Evolutionary conservation across 2,888 invertebrate genomes (phyloP).

Genomic region (Diarsia brunnea): DNA sequence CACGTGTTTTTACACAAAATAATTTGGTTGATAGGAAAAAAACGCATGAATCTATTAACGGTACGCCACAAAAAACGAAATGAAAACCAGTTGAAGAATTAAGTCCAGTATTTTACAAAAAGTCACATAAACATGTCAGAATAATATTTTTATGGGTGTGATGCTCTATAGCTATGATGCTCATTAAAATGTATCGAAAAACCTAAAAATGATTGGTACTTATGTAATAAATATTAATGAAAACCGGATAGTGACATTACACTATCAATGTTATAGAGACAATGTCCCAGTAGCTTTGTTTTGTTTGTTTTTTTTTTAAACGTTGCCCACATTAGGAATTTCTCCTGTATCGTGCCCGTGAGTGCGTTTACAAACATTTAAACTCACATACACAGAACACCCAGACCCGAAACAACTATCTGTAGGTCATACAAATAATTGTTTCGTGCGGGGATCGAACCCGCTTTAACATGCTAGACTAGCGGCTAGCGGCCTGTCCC

Average conservation of each 20-base stretch:
- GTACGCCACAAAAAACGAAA: neutral
- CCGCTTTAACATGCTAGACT: too few relatives aligned
- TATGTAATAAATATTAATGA: neutral
- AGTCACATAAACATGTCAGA: neutral
- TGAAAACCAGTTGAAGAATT: conserved; percentile 8
- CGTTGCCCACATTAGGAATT: too few relatives aligned
- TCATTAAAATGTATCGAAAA: neutral
- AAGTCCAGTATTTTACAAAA: neutral
- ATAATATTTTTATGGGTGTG: neutral
- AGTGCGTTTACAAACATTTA: too few relatives aligned
- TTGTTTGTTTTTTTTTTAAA: too few relatives aligned
- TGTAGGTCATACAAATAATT: too few relatives aligned
- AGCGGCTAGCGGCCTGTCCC: too few relatives aligned
- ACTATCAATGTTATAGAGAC: neutral
- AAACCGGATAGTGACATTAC: neutral
- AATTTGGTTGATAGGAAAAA: neutral
- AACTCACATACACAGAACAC: too few relatives aligned
- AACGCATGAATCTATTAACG: neutral
- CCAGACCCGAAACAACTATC: too few relatives aligned
- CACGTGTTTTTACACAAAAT: neutral
- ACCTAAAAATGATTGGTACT: neutral
- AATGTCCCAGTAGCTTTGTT: neutral
- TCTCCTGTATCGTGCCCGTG: too few relatives aligned
- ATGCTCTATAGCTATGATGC: neutral
- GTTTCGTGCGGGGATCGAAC: too few relatives aligned